Evolutionary conservation across 1,140 invertebrate genomes (phyloP).

Genomic region (Cyclargus thomasi): DNA sequence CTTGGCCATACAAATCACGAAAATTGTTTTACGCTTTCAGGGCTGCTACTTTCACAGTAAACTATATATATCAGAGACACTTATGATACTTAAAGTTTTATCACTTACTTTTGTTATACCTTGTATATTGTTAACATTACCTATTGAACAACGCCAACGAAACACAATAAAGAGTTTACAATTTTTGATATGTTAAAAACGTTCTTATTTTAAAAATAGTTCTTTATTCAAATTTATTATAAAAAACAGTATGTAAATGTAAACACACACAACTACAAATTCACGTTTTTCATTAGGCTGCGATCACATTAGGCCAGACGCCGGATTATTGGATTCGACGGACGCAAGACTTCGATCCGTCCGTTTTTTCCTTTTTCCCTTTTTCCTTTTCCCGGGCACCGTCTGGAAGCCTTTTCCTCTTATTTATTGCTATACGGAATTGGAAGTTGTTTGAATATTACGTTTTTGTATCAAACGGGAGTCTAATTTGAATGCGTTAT

Average conservation of each 20-base stretch:
- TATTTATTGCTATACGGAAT: slow-evolving; percentile 75
- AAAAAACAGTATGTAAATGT: not conserved
- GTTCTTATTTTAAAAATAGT: too few relatives aligned
- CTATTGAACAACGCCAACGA: too few relatives aligned
- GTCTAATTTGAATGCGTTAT: slow-evolving; percentile 37
- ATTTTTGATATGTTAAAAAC: too few relatives aligned
- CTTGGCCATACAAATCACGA: too few relatives aligned
- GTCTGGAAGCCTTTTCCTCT: slow-evolving; percentile 72
- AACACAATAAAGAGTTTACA: too few relatives aligned
- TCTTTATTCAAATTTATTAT: not conserved
- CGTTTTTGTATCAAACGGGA: slow-evolving; percentile 36
- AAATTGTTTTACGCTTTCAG: too few relatives aligned
- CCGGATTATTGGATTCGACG: slow-evolving; percentile 71
- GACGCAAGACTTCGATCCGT: slow-evolving; percentile 70
- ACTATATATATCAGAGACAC: too few relatives aligned
- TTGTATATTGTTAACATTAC: too few relatives aligned
- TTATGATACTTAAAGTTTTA: too few relatives aligned
- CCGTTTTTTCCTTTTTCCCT: slow-evolving; percentile 48
- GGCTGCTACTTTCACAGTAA: too few relatives aligned
- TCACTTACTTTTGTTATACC: too few relatives aligned
- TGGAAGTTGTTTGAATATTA: slow-evolving; percentile 67
- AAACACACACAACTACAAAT: slow-evolving; percentile 37
- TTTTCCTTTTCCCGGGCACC: slow-evolving; percentile 33
- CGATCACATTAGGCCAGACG: slow-evolving; percentile 73
- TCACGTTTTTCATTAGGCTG: slow-evolving; percentile 69